phyloP scores from a whole-genome alignment of 2,888 invertebrate genomes.

The Sinopyrophorus schimmeli region DNA sequence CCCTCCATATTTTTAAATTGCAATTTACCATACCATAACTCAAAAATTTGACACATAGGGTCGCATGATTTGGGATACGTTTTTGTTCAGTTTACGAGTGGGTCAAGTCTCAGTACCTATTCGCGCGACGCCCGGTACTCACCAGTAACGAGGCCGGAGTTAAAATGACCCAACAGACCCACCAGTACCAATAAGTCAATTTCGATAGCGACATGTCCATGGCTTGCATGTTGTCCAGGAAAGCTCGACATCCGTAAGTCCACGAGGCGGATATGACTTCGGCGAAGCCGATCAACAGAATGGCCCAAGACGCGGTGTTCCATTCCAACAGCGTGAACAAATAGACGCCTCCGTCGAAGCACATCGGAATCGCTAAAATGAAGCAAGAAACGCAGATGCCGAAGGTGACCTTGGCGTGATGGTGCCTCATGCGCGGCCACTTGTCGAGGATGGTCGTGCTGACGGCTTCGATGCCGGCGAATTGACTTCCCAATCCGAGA shows the following conservation, averaged over 20 bases:
- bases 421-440: constrained; percentile 64
- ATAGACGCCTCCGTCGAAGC: constrained; percentile 74
- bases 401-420: constrained; percentile 65
- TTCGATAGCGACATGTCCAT: constrained; percentile 70
- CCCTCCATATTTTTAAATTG: too few species aligned
- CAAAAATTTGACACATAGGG: too few species aligned
- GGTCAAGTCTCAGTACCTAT: too few species aligned
- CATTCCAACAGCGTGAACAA: constrained; percentile 74
- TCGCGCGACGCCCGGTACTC: too few species aligned
- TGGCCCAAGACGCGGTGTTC: constrained; percentile 78
- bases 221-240: constrained; percentile 60
- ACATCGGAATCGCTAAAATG: constrained; percentile 73
- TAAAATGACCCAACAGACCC: constrained; percentile 69
- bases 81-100: too few species aligned
- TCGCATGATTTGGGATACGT: too few species aligned
- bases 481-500: constrained; percentile 72
- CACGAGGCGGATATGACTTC: constrained; percentile 70
- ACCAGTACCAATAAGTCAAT: constrained; percentile 69
- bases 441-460: constrained; percentile 69
- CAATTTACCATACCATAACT: too few species aligned
- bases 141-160: constrained; percentile 73
- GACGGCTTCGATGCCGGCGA: constrained; percentile 72
- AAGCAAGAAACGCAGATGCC: constrained; percentile 69
- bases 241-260: constrained; percentile 68
- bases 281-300: constrained; percentile 69